phyloP scores from a whole-genome alignment of 2,797 vertebrate genomes.

The Rhinophrynus dorsalis region DNA sequence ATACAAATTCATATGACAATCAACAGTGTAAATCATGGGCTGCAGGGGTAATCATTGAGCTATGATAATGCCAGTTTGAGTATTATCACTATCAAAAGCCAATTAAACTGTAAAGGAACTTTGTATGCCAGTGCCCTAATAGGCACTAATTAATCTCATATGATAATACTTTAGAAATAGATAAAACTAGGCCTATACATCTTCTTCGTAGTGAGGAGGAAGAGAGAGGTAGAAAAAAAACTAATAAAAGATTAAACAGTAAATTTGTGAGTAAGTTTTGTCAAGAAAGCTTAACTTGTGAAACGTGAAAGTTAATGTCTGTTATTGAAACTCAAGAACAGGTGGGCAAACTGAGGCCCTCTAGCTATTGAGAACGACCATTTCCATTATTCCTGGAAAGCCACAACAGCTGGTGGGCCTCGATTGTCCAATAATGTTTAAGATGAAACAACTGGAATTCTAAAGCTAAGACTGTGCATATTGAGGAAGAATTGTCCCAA shows the following conservation, averaged over 20 bases:
- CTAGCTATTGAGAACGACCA: too few relatives aligned
- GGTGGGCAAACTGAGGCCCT: too few relatives aligned
- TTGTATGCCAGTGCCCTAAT: background rate
- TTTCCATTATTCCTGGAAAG: too few relatives aligned
- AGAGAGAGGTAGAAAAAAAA: background rate
- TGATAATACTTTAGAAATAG: background rate
- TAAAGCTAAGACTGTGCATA: background rate
- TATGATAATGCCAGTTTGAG: background rate
- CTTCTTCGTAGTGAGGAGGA: background rate
- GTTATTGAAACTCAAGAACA: too few relatives aligned
- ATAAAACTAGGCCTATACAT: background rate
- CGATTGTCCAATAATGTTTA: too few relatives aligned
- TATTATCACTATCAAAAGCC: background rate
- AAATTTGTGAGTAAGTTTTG: background rate
- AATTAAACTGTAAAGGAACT: background rate
- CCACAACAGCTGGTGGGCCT: too few relatives aligned
- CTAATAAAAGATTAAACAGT: background rate
- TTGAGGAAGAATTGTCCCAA: background rate
- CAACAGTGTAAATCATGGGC: background rate
- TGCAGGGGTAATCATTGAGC: background rate
- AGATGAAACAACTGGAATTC: background rate
- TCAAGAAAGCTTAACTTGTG: too few relatives aligned
- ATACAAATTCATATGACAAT: constrained; percentile 12
- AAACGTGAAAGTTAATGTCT: too few relatives aligned
- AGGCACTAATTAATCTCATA: background rate